Evolutionary conservation across 2,113 vertebrate genomes (phyloP), one percentile per base, ranked within the genome.

Genomic region (Podilymbus podiceps): DNA sequence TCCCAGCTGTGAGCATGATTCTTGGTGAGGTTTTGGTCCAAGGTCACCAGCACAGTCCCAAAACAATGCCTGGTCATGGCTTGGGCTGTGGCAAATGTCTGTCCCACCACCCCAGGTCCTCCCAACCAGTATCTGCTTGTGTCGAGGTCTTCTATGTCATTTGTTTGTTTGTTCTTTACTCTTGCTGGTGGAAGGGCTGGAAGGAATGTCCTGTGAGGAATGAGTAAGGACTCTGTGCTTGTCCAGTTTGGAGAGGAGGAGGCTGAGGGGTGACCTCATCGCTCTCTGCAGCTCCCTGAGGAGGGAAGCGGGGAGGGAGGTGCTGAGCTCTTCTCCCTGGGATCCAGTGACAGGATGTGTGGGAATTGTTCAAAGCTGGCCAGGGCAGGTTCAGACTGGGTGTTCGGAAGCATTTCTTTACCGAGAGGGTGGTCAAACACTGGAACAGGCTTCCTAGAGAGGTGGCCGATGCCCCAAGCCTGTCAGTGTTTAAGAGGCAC

Each of bases 331-430:
- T 74, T 78, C 11, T 72, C 27, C 21, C 14, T 30, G 42, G 8
- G 3, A 22, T 56, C 42, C 47, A 33, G 23, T 19, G 52, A 9
- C 4, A 62, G 47, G 9, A 44, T 1, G 1, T 0, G 0, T n/a
- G 23, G 31, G 24, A 64, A 55, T 56, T 38, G 27, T 16, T 68
- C 58, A 76, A 87, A 86, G 55, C 25, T 31, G 24, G 0, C 12
- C n/a, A 11, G 8, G 8, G 12, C 3, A 25, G 22, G n/a, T 42
- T 71, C 30, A 56, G 15, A n/a, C 7, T n/a, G 25, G 40, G 5
- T 8, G 28, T 47, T 16, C 4, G 50, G 60, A 74, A 52, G 12
- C 2, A 11, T 69, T 90, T 81, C 12, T 64, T 59, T 74, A 62
- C 35, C 1, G 4, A n/a, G 35, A 56, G 18, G 14, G 5, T 46